Percentiles rank a stretch among this genome's conserved stretches.
Conservation (phyloP, 1,140 invertebrate genomes). For the Trachymyrmex cornetzi region DNA sequence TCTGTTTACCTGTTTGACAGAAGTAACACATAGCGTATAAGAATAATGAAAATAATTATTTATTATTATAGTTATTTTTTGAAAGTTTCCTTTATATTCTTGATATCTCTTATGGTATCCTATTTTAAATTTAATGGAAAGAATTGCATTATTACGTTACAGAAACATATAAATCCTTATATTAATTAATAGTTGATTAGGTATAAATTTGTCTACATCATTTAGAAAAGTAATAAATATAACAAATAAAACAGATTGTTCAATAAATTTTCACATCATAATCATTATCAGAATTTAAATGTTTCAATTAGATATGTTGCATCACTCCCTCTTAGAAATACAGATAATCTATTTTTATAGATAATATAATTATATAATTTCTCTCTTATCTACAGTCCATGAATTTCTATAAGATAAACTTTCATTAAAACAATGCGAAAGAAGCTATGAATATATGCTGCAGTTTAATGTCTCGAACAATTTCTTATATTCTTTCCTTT, state of each 20-base stretch:
- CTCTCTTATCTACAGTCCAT: not conserved
- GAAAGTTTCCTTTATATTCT: conserved; percentile 16
- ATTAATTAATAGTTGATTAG: not conserved
- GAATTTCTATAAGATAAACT: not conserved
- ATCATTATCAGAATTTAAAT: not conserved
- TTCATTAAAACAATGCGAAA: not conserved
- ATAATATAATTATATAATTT: conserved; percentile 14
- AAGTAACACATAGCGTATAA: conserved; percentile 27
- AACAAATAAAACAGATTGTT: not conserved
- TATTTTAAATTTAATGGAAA: conserved; percentile 6
- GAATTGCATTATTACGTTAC: not conserved
- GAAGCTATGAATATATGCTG: not conserved
- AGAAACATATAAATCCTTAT: conserved; percentile 20
- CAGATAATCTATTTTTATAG: conserved; percentile 7
- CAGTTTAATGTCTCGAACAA: not conserved
- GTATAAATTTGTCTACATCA: not conserved
- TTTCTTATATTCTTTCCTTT: conserved; percentile 8
- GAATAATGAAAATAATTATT: conserved; percentile 25
- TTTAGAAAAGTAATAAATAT: not conserved
- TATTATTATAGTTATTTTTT: conserved; percentile 17
- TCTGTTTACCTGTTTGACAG: conserved; percentile 81
- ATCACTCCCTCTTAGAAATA: not conserved
- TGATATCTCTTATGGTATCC: not conserved
- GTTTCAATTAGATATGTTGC: conserved; percentile 12
- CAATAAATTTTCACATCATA: conserved; percentile 1